These are phyloP conservation scores for Habroteleia sp. DNA, from an alignment of 2,888 invertebrate genomes.

Conservation along the genomic window DNA sequence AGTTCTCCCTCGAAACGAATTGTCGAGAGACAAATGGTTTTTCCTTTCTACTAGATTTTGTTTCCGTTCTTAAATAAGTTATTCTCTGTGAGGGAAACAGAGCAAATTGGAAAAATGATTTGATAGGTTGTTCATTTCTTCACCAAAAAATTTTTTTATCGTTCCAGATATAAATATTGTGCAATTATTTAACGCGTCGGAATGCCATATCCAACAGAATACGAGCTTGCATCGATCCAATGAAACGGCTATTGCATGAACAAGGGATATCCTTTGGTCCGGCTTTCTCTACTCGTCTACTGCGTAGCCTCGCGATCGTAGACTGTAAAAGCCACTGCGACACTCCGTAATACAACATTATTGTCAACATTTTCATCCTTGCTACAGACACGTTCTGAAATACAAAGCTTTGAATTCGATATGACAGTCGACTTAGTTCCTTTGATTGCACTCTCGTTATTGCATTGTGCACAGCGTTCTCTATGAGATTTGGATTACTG, in stretches of 20 bases:
- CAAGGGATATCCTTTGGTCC: slow-evolving; percentile 29
- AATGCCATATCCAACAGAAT: slow-evolving; percentile 21
- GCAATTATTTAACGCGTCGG: too few species aligned
- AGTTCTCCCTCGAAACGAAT: too few species aligned
- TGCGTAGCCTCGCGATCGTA: background rate
- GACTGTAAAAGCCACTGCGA: slow-evolving; percentile 21
- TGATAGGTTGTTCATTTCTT: too few species aligned
- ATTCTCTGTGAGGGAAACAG: too few species aligned
- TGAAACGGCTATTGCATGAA: slow-evolving; percentile 4
- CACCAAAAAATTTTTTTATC: too few species aligned
- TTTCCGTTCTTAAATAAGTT: too few species aligned
- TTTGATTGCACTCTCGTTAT: slow-evolving; percentile 29
- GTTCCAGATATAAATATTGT: too few species aligned
- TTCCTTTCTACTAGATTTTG: too few species aligned
- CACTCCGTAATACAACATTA: background rate
- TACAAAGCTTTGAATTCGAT: slow-evolving; percentile 36
- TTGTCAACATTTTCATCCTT: slow-evolving; percentile 37
- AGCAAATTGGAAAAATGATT: too few species aligned
- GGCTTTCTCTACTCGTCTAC: slow-evolving; percentile 5
- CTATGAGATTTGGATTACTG: slow-evolving; percentile 20
- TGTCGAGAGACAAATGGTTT: too few species aligned
- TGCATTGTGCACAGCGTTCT: slow-evolving; percentile 13
- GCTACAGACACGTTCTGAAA: slow-evolving; percentile 15
- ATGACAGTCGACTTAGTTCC: slow-evolving; percentile 19
- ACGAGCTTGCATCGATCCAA: slow-evolving; percentile 32